phyloP scores from a whole-genome alignment of 1,140 invertebrate genomes.

The Nephotettix cincticeps region DNA sequence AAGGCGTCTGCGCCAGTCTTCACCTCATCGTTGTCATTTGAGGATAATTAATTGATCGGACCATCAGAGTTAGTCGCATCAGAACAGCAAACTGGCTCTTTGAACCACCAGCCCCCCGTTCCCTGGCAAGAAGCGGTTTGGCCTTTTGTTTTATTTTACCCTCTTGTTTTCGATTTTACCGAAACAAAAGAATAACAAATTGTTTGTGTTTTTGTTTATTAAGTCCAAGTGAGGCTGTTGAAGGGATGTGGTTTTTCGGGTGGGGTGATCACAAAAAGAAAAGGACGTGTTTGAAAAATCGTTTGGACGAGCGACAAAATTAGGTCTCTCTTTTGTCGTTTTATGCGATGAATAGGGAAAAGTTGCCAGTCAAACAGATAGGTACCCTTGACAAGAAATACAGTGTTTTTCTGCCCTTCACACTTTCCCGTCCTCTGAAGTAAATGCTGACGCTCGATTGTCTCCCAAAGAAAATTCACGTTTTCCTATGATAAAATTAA shows the following conservation, averaged over 20 bases:
- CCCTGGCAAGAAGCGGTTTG: not conserved
- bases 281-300: slow-evolving; percentile 6
- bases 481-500: too few relatives aligned
- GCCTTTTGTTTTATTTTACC: slow-evolving; percentile 29
- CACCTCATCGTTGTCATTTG: too few relatives aligned
- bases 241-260: not conserved
- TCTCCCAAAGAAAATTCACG: too few relatives aligned
- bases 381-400: not conserved
- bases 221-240: slow-evolving; percentile 10
- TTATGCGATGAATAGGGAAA: not conserved
- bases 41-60: too few relatives aligned
- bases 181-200: slow-evolving; percentile 30
- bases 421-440: not conserved
- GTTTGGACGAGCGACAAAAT: slow-evolving; percentile 1
- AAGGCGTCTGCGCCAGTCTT: too few relatives aligned
- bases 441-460: not conserved
- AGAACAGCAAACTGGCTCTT: not conserved
- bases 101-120: not conserved
- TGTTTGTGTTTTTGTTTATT: slow-evolving; percentile 29
- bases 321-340: not conserved
- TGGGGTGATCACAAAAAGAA: slow-evolving; percentile 4
- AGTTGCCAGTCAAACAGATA: slow-evolving; percentile 11
- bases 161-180: slow-evolving; percentile 26
- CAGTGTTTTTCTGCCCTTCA: slow-evolving; percentile 1
- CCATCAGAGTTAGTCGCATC: too few relatives aligned